These are phyloP conservation scores for Hartigia nigra DNA, from an alignment of 2,888 invertebrate species.

Conservation along the genomic window DNA sequence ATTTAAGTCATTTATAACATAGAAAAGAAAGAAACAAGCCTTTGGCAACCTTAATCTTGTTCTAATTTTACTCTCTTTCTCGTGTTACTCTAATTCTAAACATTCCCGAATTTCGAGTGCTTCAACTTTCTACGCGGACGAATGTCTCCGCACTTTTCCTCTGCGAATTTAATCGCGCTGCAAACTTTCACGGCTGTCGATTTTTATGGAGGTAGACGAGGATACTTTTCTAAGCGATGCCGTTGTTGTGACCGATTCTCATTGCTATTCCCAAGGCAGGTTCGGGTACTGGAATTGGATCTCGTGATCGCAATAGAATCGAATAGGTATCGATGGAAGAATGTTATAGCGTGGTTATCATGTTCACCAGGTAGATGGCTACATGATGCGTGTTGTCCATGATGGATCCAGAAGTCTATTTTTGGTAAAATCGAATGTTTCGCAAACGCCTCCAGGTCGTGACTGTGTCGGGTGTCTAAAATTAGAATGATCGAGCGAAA, in stretches of 20 bases:
- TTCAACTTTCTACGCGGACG: not conserved
- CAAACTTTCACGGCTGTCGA: not conserved
- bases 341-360: not conserved
- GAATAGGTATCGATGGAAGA: not conserved
- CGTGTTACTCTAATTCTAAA: not conserved
- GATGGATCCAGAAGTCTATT: not conserved
- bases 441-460: not conserved
- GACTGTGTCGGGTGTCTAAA: not conserved
- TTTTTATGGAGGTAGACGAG: not conserved
- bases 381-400: not conserved
- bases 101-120: not conserved
- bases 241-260: not conserved
- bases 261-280: not conserved
- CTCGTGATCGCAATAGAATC: not conserved
- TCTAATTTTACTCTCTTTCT: not conserved
- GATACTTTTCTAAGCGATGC: not conserved
- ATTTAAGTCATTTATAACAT: not conserved
- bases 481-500: not conserved
- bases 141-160: not conserved
- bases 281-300: not conserved
- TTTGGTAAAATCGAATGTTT: not conserved
- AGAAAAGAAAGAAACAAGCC: not conserved
- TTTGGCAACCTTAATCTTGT: not conserved
- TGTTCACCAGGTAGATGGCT: not conserved
- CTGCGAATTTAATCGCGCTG: not conserved